These are phyloP conservation scores for Lepidochrysops patricia DNA, from an alignment of 2,888 invertebrate genomes.

Conservation along the genomic window DNA sequence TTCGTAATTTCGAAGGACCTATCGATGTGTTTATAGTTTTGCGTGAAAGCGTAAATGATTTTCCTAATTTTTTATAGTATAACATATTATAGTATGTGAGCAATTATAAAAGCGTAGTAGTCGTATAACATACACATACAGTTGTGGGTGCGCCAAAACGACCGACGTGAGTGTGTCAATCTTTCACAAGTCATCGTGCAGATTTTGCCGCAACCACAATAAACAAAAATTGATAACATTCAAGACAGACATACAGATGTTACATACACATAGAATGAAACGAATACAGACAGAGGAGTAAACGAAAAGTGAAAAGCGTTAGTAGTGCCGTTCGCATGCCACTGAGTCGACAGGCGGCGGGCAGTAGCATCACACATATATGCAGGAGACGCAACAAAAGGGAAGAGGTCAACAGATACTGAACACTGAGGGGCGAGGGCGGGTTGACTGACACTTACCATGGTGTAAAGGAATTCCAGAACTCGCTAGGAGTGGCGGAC, in stretches of 20 bases:
- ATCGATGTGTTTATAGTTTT: conserved; percentile 68
- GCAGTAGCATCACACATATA: conserved; percentile 70
- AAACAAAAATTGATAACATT: conserved; percentile 42
- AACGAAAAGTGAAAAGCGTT: conserved; percentile 70
- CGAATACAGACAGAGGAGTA: conserved; percentile 72
- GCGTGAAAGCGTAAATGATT: conserved; percentile 76
- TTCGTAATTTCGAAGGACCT: conserved; percentile 31
- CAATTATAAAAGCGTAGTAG: conserved; percentile 72
- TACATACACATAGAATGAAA: conserved; percentile 76
- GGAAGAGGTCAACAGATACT: conserved; percentile 72
- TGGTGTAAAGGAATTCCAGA: conserved; percentile 99
- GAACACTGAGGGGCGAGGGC: conserved; percentile 76
- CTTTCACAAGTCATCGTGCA: not conserved
- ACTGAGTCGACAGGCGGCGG: conserved; percentile 57
- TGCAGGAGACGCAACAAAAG: conserved; percentile 74
- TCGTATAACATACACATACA: conserved; percentile 66
- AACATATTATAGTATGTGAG: conserved; percentile 63
- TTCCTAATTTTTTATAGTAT: conserved; percentile 69
- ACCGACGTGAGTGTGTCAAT: not conserved
- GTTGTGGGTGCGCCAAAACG: conserved; percentile 62
- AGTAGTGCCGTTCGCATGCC: conserved; percentile 64
- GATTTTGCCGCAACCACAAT: conserved; percentile 62
- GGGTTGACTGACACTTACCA: conserved; percentile 91
- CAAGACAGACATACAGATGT: conserved; percentile 75
- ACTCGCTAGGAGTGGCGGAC: conserved; percentile 91